Percentiles rank a stretch among this genome's conserved stretches.
phyloP scores from a whole-genome alignment of 1,140 invertebrate genomes.

The Monochamus saltuarius region DNA sequence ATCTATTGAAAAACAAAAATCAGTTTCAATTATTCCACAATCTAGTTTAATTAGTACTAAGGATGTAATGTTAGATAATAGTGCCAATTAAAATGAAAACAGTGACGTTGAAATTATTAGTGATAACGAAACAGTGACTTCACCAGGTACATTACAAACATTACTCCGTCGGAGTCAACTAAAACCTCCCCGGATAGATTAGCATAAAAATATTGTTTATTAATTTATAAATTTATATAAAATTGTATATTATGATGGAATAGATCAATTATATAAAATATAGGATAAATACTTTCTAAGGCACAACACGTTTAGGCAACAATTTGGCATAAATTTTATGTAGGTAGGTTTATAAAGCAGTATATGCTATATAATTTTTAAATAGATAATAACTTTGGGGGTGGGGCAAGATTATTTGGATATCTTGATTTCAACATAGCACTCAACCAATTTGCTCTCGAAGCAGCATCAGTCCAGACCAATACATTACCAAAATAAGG shows the following conservation, averaged over 20 bases:
- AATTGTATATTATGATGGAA: not conserved
- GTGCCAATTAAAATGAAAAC: no score
- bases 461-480: constrained; percentile 69
- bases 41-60: no score
- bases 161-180: no score
- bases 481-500: constrained; percentile 78
- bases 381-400: constrained; percentile 27
- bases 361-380: not conserved
- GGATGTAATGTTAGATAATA: no score
- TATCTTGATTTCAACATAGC: constrained; percentile 72
- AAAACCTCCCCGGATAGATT: no score
- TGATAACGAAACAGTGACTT: no score
- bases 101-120: no score
- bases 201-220: not conserved
- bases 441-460: constrained; percentile 73
- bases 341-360: no score
- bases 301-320: not conserved
- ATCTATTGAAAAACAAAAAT: no score
- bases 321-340: not conserved
- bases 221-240: not conserved
- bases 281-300: not conserved
- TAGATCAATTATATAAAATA: not conserved
- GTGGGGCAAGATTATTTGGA: constrained; percentile 38
- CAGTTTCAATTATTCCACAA: no score
- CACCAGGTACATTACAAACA: no score